Evolutionary conservation across 1,140 invertebrate genomes (phyloP), one percentile per base, ranked within the genome.

Genomic region (Eurosta solidaginis): DNA sequence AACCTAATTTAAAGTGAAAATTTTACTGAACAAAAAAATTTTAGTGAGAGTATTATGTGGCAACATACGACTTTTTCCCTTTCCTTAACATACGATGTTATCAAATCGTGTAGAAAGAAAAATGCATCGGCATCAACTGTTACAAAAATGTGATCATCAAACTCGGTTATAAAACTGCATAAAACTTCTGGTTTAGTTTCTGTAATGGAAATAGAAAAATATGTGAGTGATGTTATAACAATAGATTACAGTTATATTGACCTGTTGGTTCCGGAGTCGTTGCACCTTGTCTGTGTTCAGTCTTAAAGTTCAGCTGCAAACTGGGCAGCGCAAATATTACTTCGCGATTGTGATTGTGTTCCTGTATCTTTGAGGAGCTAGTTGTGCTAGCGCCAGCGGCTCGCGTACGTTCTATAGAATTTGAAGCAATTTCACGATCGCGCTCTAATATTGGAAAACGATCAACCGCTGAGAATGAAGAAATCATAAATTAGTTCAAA

Each of bases 141-240:
- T 77, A 99, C 97, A 88, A 97, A 98, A 82, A 98, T 99, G 86
- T 98, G 97, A 88, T 98, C 97, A 87, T 98, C 96, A 89, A 99
- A 98, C 89, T 99, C 97, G 9, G 97, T 98, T 36, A 98, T 97
- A 88, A 99, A 98, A 88, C 96, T 97, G 89, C 96, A 98, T 82
- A 98, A 94, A 25, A 99, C 96, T 36, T 94, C 90, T 29, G 97
- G 96, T 88, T 96, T 96, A 75, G 92, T 91, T 85, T 94, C 96
- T 95, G 83, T 63, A 7, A 20, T 29, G 22, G 17, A n/a, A 54
- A 44, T 63, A 36, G 45, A 1, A 40, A 22, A 3, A 79, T 68
- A 74, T n/a, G 76, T 77, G 22, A 80, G 47, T 76, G 44, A 74
- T 54, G 17, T 36, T 77, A 79, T 33, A 74, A 36, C 63, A 27